Evolutionary conservation across 2,797 vertebrate genomes (phyloP), one percentile per base, ranked within the genome.

Genomic region (Chiroxiphia lanceolata): DNA sequence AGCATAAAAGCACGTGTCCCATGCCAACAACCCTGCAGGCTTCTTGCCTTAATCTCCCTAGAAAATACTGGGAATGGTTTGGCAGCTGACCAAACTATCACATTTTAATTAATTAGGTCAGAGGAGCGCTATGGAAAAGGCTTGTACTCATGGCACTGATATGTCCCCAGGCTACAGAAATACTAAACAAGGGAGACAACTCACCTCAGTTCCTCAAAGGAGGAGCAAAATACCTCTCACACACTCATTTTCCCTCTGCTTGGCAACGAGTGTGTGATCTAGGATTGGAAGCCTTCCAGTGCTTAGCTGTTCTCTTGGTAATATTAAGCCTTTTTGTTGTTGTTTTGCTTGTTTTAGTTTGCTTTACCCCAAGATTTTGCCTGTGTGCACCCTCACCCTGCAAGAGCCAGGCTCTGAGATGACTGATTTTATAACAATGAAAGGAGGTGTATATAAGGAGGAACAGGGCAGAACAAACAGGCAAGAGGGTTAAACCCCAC

Each of bases 1-100:
- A 40, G 51, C 15, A 11, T 0, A 9, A 64, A 34, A 36, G 6
- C 42, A 45, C 1, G 2, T 0, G 0, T 11, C 9, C 33, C 57
- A 3, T 6, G 8, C 17, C 50, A 94, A 31, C 29, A 29, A 15
- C 1, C 1, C 22, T 42, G 29, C 54, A 68, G 29, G 48, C 36
- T 17, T 85, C 47, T 6, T 20, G 44, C 13, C 23, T 57, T 50
- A 25, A 26, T 18, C 31, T 44, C 25, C 42, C 26, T 56, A 21
- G 26, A 48, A 76, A 21, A 60, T 10, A 19, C 27, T 9, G 36
- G 59, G 34, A 65, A 19, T 6, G 25, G 23, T 40, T 79, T 72
- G 51, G 20, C 47, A 70, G 27, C 16, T 44, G 47, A 44, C 7
- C 8, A 51, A 74, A 42, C 5, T 20, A 22, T 19, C 36, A 10